Percentiles rank a stretch among this genome's conserved stretches.
These are phyloP conservation scores for Xenus cinereus DNA, from an alignment of 2,113 vertebrate genomes.

Conservation along the genomic window DNA sequence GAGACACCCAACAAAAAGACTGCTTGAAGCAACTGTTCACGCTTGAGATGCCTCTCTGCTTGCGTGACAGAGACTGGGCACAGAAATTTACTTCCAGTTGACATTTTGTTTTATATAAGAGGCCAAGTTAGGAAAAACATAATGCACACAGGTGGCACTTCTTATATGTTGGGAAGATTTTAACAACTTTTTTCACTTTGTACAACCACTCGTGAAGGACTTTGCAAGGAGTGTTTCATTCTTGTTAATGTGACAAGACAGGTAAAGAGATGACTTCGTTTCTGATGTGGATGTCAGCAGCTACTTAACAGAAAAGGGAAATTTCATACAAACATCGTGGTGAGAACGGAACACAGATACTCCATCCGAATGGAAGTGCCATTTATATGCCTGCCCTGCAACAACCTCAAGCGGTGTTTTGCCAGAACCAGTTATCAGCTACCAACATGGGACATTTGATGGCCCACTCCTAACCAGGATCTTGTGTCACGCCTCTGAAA, in stretches of 20 bases:
- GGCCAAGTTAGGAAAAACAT: neutral
- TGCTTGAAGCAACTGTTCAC: neutral
- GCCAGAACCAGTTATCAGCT: neutral
- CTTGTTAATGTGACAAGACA: neutral
- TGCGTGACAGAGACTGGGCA: neutral
- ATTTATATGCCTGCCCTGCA: neutral
- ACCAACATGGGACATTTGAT: neutral
- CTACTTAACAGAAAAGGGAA: neutral
- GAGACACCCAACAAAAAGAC: neutral
- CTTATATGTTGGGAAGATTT: neutral
- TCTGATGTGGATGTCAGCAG: neutral
- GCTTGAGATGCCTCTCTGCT: neutral
- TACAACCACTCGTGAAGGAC: neutral
- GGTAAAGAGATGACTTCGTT: neutral
- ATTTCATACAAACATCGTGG: neutral
- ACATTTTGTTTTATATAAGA: neutral
- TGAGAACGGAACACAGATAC: neutral
- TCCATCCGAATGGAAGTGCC: neutral
- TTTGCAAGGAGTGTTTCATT: neutral
- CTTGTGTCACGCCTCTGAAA: neutral
- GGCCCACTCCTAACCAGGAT: neutral
- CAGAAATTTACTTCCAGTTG: neutral
- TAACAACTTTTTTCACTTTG: neutral
- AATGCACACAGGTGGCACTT: neutral
- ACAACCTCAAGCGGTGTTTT: accelerated